These are phyloP conservation scores for Crossocerus cetratus DNA, from an alignment of 2,888 invertebrate genomes.

Conservation along the genomic window DNA sequence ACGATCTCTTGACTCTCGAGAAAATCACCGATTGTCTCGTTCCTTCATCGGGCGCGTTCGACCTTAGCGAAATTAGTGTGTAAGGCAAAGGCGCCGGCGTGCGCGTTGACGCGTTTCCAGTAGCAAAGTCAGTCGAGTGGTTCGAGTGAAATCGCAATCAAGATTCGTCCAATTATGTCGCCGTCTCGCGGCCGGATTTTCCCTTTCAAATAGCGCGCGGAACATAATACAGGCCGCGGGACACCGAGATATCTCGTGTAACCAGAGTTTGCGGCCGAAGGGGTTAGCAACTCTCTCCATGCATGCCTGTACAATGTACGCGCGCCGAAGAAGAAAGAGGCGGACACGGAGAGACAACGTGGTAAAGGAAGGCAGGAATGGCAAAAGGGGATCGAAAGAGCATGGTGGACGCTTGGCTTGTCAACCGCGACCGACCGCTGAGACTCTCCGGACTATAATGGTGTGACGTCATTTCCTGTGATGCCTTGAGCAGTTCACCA, in stretches of 20 bases:
- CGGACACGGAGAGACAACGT: conserved; percentile 34
- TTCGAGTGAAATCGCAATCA: too few species aligned
- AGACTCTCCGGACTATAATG: conserved; percentile 67
- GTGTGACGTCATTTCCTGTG: conserved; percentile 72
- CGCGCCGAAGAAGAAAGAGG: conserved; percentile 2
- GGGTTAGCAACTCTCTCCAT: conserved; percentile 4
- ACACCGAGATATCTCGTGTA: conserved; percentile 24
- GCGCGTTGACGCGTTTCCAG: too few species aligned
- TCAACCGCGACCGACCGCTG: conserved; percentile 71
- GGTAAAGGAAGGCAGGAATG: conserved; percentile 37
- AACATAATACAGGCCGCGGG: neutral
- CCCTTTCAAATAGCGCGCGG: conserved; percentile 16
- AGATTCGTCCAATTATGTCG: too few species aligned
- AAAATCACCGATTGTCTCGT: conserved; percentile 31
- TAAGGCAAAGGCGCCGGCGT: too few species aligned
- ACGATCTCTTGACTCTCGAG: too few species aligned
- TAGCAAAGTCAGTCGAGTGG: too few species aligned
- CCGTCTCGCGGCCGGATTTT: conserved; percentile 6
- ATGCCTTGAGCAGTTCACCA: conserved; percentile 33
- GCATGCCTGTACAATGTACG: conserved; percentile 19
- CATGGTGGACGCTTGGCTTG: conserved; percentile 71
- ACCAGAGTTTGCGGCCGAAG: conserved; percentile 20
- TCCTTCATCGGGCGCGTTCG: conserved; percentile 11
- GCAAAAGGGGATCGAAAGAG: conserved; percentile 53
- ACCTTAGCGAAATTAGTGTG: too few species aligned